These are phyloP conservation scores for Urosaurus nigricauda DNA, from an alignment of 2,797 vertebrate genomes.

Conservation along the genomic window DNA sequence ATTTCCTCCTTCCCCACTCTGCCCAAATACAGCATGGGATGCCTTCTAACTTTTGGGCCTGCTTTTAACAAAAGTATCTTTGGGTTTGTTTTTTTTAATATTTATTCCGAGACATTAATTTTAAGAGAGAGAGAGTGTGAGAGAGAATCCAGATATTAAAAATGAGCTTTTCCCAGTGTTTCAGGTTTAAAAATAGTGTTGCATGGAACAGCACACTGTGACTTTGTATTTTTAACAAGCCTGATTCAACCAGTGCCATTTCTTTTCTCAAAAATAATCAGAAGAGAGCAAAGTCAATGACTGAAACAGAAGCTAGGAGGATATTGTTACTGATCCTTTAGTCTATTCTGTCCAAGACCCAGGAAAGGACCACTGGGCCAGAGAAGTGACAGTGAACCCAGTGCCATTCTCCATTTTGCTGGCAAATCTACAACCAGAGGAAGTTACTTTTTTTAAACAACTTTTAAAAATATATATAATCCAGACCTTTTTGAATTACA, in stretches of 20 bases:
- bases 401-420: neutral
- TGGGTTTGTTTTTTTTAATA: neutral
- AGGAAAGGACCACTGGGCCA: neutral
- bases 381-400: neutral
- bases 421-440: neutral
- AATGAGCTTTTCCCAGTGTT: neutral
- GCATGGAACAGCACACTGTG: neutral
- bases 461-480: too few relatives aligned
- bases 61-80: neutral
- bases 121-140: neutral
- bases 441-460: too few relatives aligned
- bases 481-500: too few relatives aligned
- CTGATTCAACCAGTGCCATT: neutral
- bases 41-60: neutral
- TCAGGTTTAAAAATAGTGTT: neutral
- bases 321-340: neutral
- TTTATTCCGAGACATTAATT: neutral
- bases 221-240: constrained; percentile 21
- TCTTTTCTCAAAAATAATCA: neutral
- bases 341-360: neutral
- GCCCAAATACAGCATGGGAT: neutral
- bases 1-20: too few relatives aligned
- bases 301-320: neutral
- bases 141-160: neutral
- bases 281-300: neutral